A percentile compares a stretch with the other conserved stretches of the same genome.
These are phyloP conservation scores for Homalodisca vitripennis DNA, from an alignment of 1,140 invertebrate genomes.

Conservation along the genomic window DNA sequence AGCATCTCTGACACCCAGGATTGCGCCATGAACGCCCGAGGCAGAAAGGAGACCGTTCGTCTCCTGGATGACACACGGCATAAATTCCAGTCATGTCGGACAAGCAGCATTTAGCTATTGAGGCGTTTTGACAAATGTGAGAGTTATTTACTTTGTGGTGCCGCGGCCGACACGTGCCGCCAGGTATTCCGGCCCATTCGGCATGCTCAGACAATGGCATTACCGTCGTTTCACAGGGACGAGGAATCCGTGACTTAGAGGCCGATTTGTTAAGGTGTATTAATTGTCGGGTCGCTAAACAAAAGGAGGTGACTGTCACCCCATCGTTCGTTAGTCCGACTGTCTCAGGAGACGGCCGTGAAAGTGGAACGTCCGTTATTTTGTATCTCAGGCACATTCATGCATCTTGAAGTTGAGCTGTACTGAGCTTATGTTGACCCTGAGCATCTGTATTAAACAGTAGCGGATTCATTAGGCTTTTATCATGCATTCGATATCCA, in stretches of 20 bases:
- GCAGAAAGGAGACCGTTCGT: too few species aligned
- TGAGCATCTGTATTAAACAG: too few species aligned
- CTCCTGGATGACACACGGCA: too few species aligned
- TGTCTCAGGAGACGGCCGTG: not conserved
- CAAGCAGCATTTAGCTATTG: not conserved
- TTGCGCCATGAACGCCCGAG: too few species aligned
- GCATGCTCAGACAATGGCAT: not conserved
- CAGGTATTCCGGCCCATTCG: not conserved
- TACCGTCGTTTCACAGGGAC: conserved; percentile 3
- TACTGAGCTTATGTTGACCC: too few species aligned
- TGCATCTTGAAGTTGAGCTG: too few species aligned
- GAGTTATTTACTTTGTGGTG: not conserved
- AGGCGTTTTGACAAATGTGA: not conserved
- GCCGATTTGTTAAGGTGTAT: not conserved
- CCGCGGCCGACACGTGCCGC: not conserved
- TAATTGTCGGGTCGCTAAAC: conserved; percentile 6
- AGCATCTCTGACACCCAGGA: too few species aligned
- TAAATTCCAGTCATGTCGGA: too few species aligned
- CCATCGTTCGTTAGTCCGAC: not conserved
- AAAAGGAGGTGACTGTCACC: not conserved
- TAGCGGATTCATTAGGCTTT: too few species aligned
- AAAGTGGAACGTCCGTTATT: too few species aligned
- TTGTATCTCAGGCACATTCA: too few species aligned
- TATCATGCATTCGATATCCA: too few species aligned
- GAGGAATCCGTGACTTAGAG: not conserved